These are phyloP conservation scores for Tetrao urogallus DNA, from an alignment of 2,113 vertebrate species.

Conservation along the genomic window DNA sequence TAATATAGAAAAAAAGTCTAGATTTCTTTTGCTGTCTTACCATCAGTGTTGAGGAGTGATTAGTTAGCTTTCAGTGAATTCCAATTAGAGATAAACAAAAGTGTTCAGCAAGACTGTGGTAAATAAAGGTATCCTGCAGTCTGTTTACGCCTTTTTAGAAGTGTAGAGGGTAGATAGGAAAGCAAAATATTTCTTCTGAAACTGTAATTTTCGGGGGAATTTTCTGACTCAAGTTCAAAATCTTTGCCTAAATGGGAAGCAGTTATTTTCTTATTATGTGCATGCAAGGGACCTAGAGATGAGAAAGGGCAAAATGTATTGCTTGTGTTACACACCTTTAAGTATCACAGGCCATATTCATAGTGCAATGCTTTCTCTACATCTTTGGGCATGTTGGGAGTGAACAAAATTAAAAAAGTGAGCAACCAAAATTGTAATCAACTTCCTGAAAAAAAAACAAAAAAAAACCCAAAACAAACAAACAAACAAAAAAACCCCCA, in stretches of 20 bases:
- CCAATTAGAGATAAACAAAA: neutral
- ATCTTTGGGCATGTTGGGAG: fast-evolving
- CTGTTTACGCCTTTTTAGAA: neutral
- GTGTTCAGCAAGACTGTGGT: neutral
- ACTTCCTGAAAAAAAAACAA: neutral
- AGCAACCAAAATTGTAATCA: neutral
- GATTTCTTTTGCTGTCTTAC: neutral
- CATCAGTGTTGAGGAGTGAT: slow-evolving; percentile 16
- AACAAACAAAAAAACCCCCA: too few relatives aligned
- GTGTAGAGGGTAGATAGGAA: neutral
- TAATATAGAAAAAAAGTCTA: neutral
- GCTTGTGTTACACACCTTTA: neutral
- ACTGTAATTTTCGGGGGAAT: neutral
- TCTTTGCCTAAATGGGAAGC: neutral
- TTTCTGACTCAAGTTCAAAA: neutral
- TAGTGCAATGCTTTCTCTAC: neutral
- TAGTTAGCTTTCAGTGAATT: slow-evolving; percentile 27
- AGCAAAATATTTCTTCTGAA: neutral
- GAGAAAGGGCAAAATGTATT: neutral
- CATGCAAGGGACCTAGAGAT: neutral
- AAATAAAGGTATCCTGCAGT: neutral
- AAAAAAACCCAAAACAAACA: too few relatives aligned
- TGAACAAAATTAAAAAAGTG: neutral
- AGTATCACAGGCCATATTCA: neutral
- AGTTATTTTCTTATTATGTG: neutral